A percentile compares a stretch with the other conserved stretches of the same genome.
phyloP scores from a whole-genome alignment of 2,888 invertebrate genomes.

The Frankliniella fusca region DNA sequence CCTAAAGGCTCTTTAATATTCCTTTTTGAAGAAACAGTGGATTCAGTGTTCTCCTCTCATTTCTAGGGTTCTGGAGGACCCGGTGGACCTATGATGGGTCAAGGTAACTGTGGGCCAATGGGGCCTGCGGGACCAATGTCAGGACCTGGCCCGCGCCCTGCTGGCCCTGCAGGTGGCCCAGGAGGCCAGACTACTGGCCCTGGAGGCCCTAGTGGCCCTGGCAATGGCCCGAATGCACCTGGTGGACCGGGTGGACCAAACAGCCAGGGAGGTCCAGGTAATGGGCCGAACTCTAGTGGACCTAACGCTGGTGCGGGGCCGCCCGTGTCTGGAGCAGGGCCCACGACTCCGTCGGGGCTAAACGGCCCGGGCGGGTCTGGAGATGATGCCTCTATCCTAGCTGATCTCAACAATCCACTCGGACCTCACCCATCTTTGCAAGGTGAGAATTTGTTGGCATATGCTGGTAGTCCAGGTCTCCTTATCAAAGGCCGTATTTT shows the following conservation, averaged over 20 bases:
- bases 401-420: conserved; percentile 13
- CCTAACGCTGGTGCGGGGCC: conserved; percentile 39
- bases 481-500: neutral
- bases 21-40: too few relatives aligned
- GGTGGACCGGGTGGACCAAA: neutral
- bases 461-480: neutral
- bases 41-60: neutral
- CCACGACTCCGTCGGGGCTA: neutral
- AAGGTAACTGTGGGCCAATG: neutral
- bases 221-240: neutral
- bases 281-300: neutral
- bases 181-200: neutral
- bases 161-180: neutral
- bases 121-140: neutral
- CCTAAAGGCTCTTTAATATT: too few relatives aligned
- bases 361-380: neutral
- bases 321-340: conserved; percentile 53
- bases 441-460: conserved; percentile 36
- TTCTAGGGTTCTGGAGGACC: neutral
- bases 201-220: neutral
- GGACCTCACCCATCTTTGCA: conserved; percentile 42
- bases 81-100: conserved; percentile 4
- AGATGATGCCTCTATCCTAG: neutral
- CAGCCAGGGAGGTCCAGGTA: neutral
- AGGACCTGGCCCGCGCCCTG: neutral